These are phyloP conservation scores for Phrynocephalus versicolor DNA, from an alignment of 2,113 vertebrate species.

Conservation along the genomic window DNA sequence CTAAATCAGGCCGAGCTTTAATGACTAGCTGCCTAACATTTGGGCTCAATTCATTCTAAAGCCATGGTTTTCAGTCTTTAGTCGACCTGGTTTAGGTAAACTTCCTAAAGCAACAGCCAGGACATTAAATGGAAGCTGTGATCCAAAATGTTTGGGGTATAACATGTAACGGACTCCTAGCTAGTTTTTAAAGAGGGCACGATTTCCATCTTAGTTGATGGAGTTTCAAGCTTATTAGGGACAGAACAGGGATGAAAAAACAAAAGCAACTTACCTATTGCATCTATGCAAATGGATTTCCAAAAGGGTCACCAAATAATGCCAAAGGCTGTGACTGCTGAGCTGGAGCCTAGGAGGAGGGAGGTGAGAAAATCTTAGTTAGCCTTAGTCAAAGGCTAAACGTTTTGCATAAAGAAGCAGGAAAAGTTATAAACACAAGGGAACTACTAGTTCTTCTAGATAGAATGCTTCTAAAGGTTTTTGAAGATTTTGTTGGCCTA, in stretches of 20 bases:
- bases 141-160: no score
- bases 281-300: slow-evolving; percentile 89
- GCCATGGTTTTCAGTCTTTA: background rate
- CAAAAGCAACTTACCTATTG: slow-evolving; percentile 53
- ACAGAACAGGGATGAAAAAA: background rate
- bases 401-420: no score
- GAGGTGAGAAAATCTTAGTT: background rate
- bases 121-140: no score
- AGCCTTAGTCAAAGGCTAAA: background rate
- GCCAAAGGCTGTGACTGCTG: slow-evolving; percentile 61
- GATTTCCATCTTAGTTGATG: background rate
- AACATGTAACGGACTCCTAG: background rate
- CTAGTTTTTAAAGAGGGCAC: background rate
- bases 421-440: background rate
- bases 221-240: background rate
- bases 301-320: slow-evolving; percentile 81
- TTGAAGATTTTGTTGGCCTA: background rate
- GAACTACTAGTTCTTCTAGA: background rate
- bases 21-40: background rate
- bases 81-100: no score
- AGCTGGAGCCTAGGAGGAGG: slow-evolving; percentile 51
- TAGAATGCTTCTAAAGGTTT: background rate
- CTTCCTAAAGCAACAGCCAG: no score
- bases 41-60: background rate
- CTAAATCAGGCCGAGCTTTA: no score